A percentile compares a stretch with the other conserved stretches of the same genome.
Conservation (phyloP, 2,888 invertebrate species). For the Cephus runcator region DNA sequence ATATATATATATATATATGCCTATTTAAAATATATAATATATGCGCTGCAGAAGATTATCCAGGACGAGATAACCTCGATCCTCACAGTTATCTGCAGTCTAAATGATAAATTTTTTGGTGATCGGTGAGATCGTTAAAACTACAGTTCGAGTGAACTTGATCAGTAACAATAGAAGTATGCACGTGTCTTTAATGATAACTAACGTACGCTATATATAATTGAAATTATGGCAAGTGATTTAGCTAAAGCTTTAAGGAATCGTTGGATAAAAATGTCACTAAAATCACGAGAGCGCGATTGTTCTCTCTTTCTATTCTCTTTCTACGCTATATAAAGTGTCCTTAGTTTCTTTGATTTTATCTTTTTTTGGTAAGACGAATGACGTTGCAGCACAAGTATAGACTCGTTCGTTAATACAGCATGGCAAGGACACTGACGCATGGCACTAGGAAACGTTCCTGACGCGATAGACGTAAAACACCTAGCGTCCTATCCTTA, state of each 20-base stretch:
- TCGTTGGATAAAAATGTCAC: background rate
- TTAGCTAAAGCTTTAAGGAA: background rate
- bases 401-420: constrained; percentile 30
- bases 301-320: background rate
- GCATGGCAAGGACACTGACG: constrained; percentile 40
- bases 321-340: background rate
- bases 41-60: background rate
- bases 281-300: background rate
- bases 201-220: background rate
- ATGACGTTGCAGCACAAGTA: background rate
- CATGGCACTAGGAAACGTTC: constrained; percentile 36
- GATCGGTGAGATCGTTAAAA: background rate
- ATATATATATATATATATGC: constrained; percentile 12
- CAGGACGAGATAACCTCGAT: background rate
- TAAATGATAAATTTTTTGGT: background rate
- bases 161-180: background rate
- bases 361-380: background rate
- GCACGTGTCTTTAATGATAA: background rate
- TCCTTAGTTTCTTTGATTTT: background rate
- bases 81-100: background rate
- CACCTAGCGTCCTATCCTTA: background rate
- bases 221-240: constrained; percentile 1
- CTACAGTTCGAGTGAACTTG: background rate
- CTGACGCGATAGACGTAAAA: background rate
- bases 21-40: background rate